Evolutionary conservation across 2,888 invertebrate genomes (phyloP).

Genomic region (Polietes domitor): DNA sequence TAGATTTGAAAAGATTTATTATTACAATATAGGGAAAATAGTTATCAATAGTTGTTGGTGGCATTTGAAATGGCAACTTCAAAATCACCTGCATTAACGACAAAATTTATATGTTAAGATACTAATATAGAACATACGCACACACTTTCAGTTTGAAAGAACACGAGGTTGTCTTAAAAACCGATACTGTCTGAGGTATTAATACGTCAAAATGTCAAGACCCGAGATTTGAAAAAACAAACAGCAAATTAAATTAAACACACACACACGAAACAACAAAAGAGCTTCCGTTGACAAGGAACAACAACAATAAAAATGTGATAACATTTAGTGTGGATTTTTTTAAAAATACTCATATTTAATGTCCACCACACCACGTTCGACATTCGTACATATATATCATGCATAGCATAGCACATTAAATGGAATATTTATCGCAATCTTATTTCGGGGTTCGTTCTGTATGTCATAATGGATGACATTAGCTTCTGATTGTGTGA

Average conservation of each 20-base stretch:
- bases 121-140: background rate
- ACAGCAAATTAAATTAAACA: background rate
- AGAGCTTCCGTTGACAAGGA: background rate
- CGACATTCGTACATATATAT: no score
- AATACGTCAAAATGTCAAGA: slow-evolving; percentile 25
- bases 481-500: background rate
- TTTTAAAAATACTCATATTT: no score
- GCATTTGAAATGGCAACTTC: background rate
- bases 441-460: background rate
- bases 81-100: background rate
- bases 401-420: background rate
- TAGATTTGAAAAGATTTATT: background rate
- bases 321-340: no score
- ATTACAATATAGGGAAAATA: background rate
- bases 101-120: slow-evolving; percentile 6
- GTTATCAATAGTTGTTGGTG: background rate
- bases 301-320: no score
- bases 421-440: background rate
- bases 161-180: slow-evolving; percentile 16
- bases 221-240: background rate
- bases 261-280: background rate
- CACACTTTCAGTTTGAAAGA: no score
- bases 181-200: slow-evolving; percentile 25
- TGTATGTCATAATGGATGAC: background rate
- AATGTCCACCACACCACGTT: no score